Conservation (phyloP, 2,888 invertebrate genomes). For the Lithophane socia region DNA sequence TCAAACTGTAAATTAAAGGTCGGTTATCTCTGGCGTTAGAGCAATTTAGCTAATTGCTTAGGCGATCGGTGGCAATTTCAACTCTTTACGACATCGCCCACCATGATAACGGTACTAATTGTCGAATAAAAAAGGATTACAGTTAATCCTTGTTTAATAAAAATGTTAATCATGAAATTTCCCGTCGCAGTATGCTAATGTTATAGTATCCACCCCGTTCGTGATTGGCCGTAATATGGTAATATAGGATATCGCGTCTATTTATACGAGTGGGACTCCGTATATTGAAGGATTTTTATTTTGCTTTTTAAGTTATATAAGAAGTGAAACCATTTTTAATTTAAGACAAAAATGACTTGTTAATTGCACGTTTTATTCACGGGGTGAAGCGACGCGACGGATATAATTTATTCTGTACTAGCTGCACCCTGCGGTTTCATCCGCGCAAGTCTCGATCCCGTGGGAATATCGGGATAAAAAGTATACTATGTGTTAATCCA, state of each 20-base stretch:
- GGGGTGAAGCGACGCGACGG: not conserved
- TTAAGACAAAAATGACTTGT: not conserved
- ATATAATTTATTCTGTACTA: no score
- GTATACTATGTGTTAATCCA: no score
- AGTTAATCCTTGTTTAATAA: slow-evolving; percentile 89
- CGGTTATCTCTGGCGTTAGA: slow-evolving; percentile 79
- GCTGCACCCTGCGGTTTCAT: no score
- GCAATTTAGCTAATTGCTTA: slow-evolving; percentile 87
- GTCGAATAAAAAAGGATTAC: slow-evolving; percentile 90
- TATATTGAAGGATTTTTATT: slow-evolving; percentile 43
- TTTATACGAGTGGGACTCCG: slow-evolving; percentile 61
- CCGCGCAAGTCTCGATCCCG: no score
- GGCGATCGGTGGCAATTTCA: slow-evolving; percentile 85
- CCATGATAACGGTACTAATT: slow-evolving; percentile 89
- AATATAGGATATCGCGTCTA: slow-evolving; percentile 62
- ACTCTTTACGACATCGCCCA: slow-evolving; percentile 88
- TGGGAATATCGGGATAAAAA: no score
- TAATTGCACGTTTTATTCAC: not conserved
- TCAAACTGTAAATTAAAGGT: slow-evolving; percentile 78
- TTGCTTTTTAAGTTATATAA: slow-evolving; percentile 1
- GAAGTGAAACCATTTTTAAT: not conserved
- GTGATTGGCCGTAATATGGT: slow-evolving; percentile 74
- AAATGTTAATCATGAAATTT: slow-evolving; percentile 90
- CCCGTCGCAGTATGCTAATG: slow-evolving; percentile 87
- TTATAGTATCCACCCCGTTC: slow-evolving; percentile 77